These are phyloP conservation scores for Papilio gigon DNA, from an alignment of 2,888 invertebrate species.

Conservation along the genomic window DNA sequence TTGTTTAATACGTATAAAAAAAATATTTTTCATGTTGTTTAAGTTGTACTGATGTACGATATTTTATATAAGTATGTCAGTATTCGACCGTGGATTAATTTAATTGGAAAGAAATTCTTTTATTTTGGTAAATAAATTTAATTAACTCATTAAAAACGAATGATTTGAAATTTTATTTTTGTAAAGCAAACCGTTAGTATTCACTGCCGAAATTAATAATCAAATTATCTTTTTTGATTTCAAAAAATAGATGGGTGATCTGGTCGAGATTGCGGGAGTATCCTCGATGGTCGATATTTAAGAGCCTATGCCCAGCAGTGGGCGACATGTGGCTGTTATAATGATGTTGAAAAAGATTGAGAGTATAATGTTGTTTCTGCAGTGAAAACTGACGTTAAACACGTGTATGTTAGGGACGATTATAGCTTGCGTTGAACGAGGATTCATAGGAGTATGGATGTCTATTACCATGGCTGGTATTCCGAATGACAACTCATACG, in stretches of 20 bases:
- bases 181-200: background rate
- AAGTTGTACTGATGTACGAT: background rate
- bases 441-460: background rate
- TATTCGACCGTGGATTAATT: conserved; percentile 3
- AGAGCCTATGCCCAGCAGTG: no score
- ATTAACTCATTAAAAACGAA: background rate
- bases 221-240: no score
- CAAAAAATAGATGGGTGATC: no score
- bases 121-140: no score
- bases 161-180: background rate
- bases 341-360: no score
- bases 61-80: background rate
- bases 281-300: no score
- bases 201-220: background rate
- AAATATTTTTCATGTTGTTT: background rate
- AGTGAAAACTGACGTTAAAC: background rate
- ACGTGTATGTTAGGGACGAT: background rate
- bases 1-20: background rate
- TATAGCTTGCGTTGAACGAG: background rate
- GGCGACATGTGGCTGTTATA: no score
- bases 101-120: background rate
- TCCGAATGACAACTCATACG: background rate
- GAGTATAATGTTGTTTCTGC: background rate
- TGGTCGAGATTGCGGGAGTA: no score
- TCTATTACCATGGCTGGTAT: background rate